phyloP scores from a whole-genome alignment of 2,797 vertebrate genomes.

The Merluccius polli region DNA sequence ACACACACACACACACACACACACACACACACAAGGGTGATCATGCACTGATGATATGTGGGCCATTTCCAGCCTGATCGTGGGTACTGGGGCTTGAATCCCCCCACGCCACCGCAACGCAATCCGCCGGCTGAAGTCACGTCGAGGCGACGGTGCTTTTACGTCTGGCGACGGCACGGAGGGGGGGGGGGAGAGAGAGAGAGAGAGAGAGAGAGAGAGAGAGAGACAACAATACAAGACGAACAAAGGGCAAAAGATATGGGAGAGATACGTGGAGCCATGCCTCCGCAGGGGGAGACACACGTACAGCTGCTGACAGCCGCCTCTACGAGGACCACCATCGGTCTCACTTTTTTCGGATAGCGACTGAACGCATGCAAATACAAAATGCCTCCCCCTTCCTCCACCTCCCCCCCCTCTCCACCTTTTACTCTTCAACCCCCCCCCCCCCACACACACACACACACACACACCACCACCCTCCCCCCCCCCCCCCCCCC shows the following conservation, averaged over 20 bases:
- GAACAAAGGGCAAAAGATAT: conserved; percentile 66
- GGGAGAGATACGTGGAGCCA: conserved; percentile 39
- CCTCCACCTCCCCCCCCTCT: conserved; percentile 15
- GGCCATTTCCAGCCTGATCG: not conserved
- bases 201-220: too few relatives aligned
- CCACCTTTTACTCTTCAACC: too few relatives aligned
- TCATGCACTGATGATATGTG: not conserved
- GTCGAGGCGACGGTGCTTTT: not conserved
- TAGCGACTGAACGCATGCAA: conserved; percentile 61
- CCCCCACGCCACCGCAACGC: not conserved
- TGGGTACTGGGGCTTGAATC: not conserved
- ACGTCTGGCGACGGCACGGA: not conserved
- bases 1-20: conserved; percentile 23
- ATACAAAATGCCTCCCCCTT: conserved; percentile 71
- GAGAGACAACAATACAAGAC: conserved; percentile 39
- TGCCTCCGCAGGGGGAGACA: conserved; percentile 14
- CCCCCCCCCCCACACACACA: too few relatives aligned
- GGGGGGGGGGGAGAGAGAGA: too few relatives aligned
- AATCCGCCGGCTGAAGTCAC: not conserved
- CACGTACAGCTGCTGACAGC: too few relatives aligned
- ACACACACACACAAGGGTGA: not conserved
- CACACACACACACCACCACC: too few relatives aligned
- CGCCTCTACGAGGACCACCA: conserved; percentile 25
- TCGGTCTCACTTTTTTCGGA: conserved; percentile 62
- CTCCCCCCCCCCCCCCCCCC: too few relatives aligned